Base-by-base conservation (phyloP, 2,113 vertebrate genomes). In the Tringa solitaria region DNA sequence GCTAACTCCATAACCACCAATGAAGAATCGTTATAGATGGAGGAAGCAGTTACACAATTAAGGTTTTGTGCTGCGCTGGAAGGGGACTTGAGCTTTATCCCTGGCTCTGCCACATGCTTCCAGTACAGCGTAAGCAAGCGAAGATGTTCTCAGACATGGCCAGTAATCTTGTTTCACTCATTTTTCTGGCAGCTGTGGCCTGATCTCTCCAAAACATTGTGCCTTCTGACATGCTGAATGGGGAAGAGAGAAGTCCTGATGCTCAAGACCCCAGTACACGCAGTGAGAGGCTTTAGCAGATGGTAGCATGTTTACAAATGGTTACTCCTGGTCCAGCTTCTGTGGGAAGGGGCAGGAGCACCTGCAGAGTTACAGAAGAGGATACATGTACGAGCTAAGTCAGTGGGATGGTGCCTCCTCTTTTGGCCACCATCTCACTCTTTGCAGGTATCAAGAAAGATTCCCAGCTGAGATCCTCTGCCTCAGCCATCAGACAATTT, bases 21-120 rank as follows among this genome's bases (percentile, higher is more conserved):
- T 0, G 1, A 87, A 75, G 48, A 63, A 87, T 39, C 1, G 0
- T 3, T n/a, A 17, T 0, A 1, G n/a, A 12, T 53, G 22, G 24
- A 81, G 41, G 59, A 92, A 46, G 37, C 6, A 4, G 13, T 77
- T 59, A n/a, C 2, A 92, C 20, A 74, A 39, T 54, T 67, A 86
- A 37, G 8, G 46, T 65, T 88, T 93, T 88, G 70, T 88, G 41
- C 37, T 43, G 24, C n/a, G 67, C 50, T 2, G 2, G 83, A 88
- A 88, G 32, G n/a, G n/a, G 41, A 80, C 26, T 57, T 0, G 0
- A 73, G 33, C 41, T 85, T 82, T 86, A 56, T 28, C 51, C 24
- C n/a, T 57, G 54, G 11, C 68, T 88, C 67, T 86, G 59, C n/a
- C 37, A 37, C 68, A 74, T 59, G 45, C 72, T 88, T 92, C 59